phyloP scores from a whole-genome alignment of 2,113 vertebrate genomes.

The Fregata magnificens region DNA sequence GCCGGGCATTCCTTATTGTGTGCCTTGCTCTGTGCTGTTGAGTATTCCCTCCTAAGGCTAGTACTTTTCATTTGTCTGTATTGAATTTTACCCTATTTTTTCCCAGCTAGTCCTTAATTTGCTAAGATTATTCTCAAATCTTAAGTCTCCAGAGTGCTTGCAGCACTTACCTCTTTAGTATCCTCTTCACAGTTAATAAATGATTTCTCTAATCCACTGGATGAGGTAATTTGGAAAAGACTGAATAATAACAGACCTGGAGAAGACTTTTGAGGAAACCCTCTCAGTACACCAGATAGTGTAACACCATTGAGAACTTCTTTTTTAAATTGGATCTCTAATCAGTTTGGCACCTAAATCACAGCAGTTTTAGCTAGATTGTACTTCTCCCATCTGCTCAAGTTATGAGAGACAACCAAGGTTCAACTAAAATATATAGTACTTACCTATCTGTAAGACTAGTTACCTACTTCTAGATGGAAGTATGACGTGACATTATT shows the following conservation, averaged over 20 bases:
- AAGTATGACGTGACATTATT: not conserved
- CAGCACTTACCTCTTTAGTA: constrained; percentile 14
- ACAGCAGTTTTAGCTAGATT: not conserved
- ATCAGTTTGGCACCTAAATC: not conserved
- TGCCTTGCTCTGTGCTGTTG: not conserved
- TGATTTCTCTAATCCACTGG: constrained; percentile 31
- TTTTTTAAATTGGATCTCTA: not conserved
- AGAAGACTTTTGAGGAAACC: not conserved
- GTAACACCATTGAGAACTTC: not conserved
- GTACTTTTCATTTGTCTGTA: constrained; percentile 23
- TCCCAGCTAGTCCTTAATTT: not conserved
- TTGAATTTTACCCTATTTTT: not conserved
- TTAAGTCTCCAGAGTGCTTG: constrained; percentile 1
- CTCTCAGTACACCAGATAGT: not conserved
- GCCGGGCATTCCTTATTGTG: not conserved
- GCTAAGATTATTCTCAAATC: constrained; percentile 18
- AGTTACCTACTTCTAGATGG: not conserved
- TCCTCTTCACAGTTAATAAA: constrained; percentile 39
- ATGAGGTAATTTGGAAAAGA: constrained; percentile 24
- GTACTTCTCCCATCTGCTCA: not conserved
- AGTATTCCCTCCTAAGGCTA: constrained; percentile 34
- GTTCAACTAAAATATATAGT: not conserved
- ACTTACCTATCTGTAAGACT: not conserved
- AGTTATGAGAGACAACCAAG: not conserved
- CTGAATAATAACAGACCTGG: not conserved